Evolutionary conservation across 1,140 invertebrate genomes (phyloP), one percentile per base, ranked within the genome.

Genomic region (Popillia japonica): DNA sequence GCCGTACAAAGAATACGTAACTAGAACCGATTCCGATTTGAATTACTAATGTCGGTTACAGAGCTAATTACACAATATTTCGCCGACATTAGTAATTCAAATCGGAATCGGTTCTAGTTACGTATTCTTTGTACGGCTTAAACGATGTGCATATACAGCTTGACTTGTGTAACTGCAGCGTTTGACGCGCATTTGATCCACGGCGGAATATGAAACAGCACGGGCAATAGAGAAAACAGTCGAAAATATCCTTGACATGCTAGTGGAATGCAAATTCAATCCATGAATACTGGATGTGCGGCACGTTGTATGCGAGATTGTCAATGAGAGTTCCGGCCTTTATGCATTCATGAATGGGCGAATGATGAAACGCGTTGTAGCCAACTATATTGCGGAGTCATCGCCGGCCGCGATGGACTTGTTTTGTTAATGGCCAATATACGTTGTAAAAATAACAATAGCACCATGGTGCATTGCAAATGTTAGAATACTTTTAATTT

Each of bases 161-260:
- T 1, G 4, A 34, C 27, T 34, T 34, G 27, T 34, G 27, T 34
- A 34, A 34, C 27, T 34, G 27, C 27, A 34, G 4, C 4, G 27
- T 4, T 34, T 34, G 4, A 34, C 27, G 27, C 27, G 4, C 27
- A 34, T n/a, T n/a, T 17, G 48, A n/a, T 55, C 14, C 48, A 55
- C 48, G 48, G 17, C 48, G 6, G 48, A 55, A 55, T n/a, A 55
- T 55, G 14, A 55, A 55, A 55, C 48, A 55, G 17, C 14, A 55
- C 48, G 48, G 6, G 48, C 48, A 55, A 55, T 55, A 55, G 48
- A 55, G 48, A 55, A 55, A 55, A 55, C 48, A 6, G 17, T 55
- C 48, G 48, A 55, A 55, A 55, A 55, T 55, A 55, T 55, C 48
- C 48, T 55, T 55, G 48, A 55, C 48, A 55, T 55, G 48, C 48